Conservation (phyloP, 2,113 vertebrate genomes). For the Isurus oxyrinchus region DNA sequence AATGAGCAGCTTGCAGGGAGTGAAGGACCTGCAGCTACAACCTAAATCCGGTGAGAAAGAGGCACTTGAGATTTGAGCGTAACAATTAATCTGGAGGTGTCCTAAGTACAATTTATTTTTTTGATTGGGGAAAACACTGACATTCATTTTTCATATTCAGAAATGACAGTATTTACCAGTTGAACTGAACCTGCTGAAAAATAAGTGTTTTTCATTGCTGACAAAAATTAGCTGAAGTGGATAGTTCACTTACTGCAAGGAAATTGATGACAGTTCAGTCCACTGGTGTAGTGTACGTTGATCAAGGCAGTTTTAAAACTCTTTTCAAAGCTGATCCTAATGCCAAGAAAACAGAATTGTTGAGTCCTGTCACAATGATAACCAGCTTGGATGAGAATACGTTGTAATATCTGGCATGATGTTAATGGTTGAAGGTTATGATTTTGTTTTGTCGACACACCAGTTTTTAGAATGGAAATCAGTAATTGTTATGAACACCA, state of each 20-base stretch:
- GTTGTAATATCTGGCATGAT: background rate
- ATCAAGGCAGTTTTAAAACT: background rate
- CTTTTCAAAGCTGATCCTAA: background rate
- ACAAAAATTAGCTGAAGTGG: background rate
- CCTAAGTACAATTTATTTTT: background rate
- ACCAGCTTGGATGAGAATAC: background rate
- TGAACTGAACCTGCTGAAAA: background rate
- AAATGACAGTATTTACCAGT: background rate
- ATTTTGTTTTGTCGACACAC: background rate
- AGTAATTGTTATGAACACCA: background rate
- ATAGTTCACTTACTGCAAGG: background rate
- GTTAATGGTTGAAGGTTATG: background rate
- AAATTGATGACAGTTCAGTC: background rate
- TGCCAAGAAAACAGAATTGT: background rate
- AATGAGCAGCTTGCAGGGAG: constrained; percentile 3
- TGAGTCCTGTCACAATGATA: background rate
- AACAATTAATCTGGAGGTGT: background rate
- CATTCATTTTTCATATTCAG: background rate
- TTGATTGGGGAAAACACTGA: background rate
- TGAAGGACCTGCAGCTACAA: background rate
- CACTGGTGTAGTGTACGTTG: background rate
- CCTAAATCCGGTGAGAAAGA: background rate
- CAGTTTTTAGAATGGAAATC: background rate
- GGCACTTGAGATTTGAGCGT: background rate
- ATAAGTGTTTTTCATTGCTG: background rate